Evolutionary conservation across 2,113 vertebrate species (phyloP), one percentile per base, ranked within the genome.

Genomic region (Chiloscyllium plagiosum): DNA sequence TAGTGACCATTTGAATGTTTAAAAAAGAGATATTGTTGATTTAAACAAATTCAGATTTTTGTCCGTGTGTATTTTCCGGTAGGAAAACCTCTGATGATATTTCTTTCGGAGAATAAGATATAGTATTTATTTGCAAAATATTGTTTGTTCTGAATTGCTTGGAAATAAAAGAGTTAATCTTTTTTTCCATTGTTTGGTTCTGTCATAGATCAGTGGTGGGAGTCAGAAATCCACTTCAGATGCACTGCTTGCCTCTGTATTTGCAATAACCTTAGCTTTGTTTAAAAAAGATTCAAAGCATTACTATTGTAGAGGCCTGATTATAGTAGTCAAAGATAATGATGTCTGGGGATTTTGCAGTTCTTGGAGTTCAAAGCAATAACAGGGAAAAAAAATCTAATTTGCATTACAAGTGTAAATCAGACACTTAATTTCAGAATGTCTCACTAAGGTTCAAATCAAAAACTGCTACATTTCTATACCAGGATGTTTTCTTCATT

Each of bases 361-460:
- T 69, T 69, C 92, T 94, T 94, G 66, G 92, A 70, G 92, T 95
- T 95, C 68, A 76, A 95, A 72, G 69, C 70, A 72, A 76, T 95
- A 95, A 95, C 37, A 95, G 94, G 1, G 26, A 52, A 72, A 94
- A 95, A 61, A 76, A 95, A 90, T 61, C 69, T 50, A 95, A 72
- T 95, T 95, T 95, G 68, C 94, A 72, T 95, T 95, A 95, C 94
- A 95, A 95, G 94, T 95, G 69, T 95, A 72, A 72, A 95, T 95
- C 94, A 95, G 37, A 50, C 47, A 50, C 94, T 50, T 52, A 50
- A 95, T 95, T 72, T 95, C 69, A 70, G 42, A 95, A 72, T 50
- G 47, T 52, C 94, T 72, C 50, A 47, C 72, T 95, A 95, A 95
- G 42, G 66, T 95, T 72, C 47, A 70, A 95, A 95, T 26, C 15